Evolutionary conservation across 2,797 vertebrate genomes (phyloP).

Genomic region (Sebastes itinus): DNA sequence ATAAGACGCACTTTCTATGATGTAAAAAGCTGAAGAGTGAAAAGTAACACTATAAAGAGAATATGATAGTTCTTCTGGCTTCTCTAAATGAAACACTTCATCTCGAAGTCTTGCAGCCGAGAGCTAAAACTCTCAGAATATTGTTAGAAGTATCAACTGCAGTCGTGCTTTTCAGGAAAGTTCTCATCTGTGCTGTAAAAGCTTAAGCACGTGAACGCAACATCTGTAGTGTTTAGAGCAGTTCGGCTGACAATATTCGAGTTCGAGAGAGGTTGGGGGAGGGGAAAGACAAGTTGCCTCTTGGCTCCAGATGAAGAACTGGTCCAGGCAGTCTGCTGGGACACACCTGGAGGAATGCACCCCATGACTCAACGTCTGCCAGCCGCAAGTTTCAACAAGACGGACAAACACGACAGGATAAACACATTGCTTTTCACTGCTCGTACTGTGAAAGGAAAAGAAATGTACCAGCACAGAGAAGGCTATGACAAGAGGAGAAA

Average conservation of each 20-base stretch:
- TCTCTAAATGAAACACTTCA: neutral
- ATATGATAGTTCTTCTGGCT: neutral
- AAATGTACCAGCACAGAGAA: constrained; percentile 17
- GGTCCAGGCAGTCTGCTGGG: constrained; percentile 52
- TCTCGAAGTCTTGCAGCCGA: constrained; percentile 4
- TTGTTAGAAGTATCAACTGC: neutral
- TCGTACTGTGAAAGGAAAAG: constrained; percentile 16
- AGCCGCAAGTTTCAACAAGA: constrained; percentile 45
- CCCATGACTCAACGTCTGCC: constrained; percentile 41
- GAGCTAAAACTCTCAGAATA: constrained; percentile 11
- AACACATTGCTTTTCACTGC: neutral
- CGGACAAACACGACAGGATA: neutral
- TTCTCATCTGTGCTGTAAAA: neutral
- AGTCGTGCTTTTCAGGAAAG: constrained; percentile 26
- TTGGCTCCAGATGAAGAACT: constrained; percentile 41
- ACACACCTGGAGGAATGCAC: constrained; percentile 59
- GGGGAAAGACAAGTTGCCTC: neutral
- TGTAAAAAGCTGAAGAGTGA: neutral
- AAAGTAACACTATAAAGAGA: neutral
- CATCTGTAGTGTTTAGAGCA: neutral
- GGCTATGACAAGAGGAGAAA: neutral
- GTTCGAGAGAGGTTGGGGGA: accelerated
- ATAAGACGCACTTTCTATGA: neutral
- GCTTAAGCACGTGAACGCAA: neutral
- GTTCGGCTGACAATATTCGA: neutral